Evolutionary conservation across 92 coral and sea anemone genomes (phyloP).

Genomic region (Heteractis magnifica): DNA sequence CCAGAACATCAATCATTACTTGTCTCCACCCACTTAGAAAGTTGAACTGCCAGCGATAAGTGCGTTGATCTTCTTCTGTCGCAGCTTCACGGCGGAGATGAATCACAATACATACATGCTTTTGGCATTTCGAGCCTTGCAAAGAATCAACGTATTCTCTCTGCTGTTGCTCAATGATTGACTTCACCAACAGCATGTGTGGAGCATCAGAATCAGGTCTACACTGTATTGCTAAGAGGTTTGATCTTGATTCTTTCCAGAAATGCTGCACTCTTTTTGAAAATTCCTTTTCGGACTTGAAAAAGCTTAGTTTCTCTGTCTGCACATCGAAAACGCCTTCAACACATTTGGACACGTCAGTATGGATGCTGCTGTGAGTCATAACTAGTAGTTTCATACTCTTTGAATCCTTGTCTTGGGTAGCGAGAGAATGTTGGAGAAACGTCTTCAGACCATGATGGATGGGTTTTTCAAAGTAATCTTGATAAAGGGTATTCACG

Average conservation of each 20-base stretch:
- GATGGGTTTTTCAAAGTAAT: constrained; percentile 70
- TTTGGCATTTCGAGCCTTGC: not conserved
- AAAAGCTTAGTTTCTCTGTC: constrained; percentile 79
- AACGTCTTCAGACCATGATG: constrained; percentile 71
- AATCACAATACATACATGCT: constrained; percentile 87
- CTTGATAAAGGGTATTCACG: constrained; percentile 44
- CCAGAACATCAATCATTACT: constrained; percentile 83
- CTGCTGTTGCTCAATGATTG: constrained; percentile 86
- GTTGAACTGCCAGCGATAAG: constrained; percentile 89
- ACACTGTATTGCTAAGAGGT: constrained; percentile 81
- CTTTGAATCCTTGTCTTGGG: not conserved
- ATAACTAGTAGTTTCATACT: constrained; percentile 56
- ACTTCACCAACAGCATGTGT: constrained; percentile 86
- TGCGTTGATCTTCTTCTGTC: constrained; percentile 15
- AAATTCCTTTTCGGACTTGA: constrained; percentile 88
- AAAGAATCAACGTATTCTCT: constrained; percentile 26
- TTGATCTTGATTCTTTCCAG: constrained; percentile 63
- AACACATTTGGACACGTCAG: constrained; percentile 63
- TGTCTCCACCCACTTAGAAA: constrained; percentile 96
- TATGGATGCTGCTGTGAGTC: constrained; percentile 89
- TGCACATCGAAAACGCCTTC: constrained; percentile 64
- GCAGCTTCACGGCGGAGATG: constrained; percentile 74
- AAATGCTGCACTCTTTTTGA: constrained; percentile 70
- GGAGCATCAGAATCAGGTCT: constrained; percentile 85
- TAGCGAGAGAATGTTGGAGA: constrained; percentile 33